Percentiles rank a stretch among this genome's conserved stretches.
Evolutionary conservation across 2,888 invertebrate genomes (phyloP).

Genomic region (Hemaris fuciformis): DNA sequence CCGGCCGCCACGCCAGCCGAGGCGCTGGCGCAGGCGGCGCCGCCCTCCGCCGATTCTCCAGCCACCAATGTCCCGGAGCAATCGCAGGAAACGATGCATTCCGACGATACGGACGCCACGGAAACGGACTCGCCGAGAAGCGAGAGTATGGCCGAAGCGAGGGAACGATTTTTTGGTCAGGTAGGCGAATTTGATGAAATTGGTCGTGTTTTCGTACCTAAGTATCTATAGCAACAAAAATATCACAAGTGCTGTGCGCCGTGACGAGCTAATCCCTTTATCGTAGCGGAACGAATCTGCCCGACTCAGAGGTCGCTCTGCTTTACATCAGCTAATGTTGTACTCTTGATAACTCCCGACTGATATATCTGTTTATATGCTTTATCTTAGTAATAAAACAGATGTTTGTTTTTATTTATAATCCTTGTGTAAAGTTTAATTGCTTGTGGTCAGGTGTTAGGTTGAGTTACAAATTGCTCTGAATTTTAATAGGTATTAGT

Average conservation of each 20-base stretch:
- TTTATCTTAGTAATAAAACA: conserved; percentile 49
- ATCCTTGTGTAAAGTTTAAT: conserved; percentile 16
- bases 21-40: conserved; percentile 48
- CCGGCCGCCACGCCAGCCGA: conserved; percentile 57
- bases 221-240: conserved; percentile 44
- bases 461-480: not conserved
- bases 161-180: conserved; percentile 76
- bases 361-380: conserved; percentile 46
- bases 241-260: conserved; percentile 43
- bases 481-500: not conserved
- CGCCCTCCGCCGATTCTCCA: conserved; percentile 38
- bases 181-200: conserved; percentile 39
- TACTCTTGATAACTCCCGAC: conserved; percentile 53
- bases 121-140: conserved; percentile 51
- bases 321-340: conserved; percentile 60
- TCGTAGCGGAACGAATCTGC: conserved; percentile 65
- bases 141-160: conserved; percentile 68
- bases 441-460: not conserved
- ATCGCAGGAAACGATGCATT: conserved; percentile 20
- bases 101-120: conserved; percentile 31
- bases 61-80: conserved; percentile 32
- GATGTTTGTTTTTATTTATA: conserved; percentile 47
- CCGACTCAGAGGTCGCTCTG: conserved; percentile 55
- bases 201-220: conserved; percentile 26
- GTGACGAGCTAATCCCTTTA: conserved; percentile 69